Evolutionary conservation across 2,113 vertebrate genomes (phyloP).

Genomic region (Mionectes macconnelli): DNA sequence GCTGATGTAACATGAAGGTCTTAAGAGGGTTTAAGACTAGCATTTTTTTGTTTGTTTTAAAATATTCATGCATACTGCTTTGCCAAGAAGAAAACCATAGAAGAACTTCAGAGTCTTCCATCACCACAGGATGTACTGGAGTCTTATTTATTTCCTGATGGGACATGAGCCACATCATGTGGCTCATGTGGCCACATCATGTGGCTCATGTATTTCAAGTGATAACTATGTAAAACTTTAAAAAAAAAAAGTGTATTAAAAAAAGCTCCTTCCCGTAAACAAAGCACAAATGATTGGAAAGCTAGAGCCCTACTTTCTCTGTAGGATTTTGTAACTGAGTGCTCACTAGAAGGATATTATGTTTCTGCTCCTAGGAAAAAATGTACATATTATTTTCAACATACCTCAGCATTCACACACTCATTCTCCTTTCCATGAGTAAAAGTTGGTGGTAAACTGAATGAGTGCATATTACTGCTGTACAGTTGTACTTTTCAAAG

Average conservation of each 20-base stretch:
- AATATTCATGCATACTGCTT: neutral
- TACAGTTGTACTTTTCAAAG: neutral
- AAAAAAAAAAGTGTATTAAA: neutral
- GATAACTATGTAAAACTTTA: neutral
- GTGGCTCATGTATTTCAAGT: neutral
- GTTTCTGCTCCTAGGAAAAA: neutral
- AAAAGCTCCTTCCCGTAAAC: neutral
- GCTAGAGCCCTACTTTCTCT: neutral
- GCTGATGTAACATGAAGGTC: neutral
- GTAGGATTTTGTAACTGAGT: neutral
- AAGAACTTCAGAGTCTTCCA: neutral
- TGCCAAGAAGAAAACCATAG: neutral
- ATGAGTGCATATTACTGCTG: rapidly evolving
- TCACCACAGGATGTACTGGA: neutral
- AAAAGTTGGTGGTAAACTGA: neutral
- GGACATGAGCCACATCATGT: neutral
- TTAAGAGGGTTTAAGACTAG: neutral
- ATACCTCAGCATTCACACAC: neutral
- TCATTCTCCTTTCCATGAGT: neutral
- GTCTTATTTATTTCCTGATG: neutral
- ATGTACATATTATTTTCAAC: neutral
- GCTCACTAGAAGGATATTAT: neutral
- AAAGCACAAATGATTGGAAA: neutral
- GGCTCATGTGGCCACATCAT: too few species aligned
- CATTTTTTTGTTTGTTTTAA: neutral